Conservation (phyloP, 92 coral and sea anemone species). For the Paragorgia papillata region DNA sequence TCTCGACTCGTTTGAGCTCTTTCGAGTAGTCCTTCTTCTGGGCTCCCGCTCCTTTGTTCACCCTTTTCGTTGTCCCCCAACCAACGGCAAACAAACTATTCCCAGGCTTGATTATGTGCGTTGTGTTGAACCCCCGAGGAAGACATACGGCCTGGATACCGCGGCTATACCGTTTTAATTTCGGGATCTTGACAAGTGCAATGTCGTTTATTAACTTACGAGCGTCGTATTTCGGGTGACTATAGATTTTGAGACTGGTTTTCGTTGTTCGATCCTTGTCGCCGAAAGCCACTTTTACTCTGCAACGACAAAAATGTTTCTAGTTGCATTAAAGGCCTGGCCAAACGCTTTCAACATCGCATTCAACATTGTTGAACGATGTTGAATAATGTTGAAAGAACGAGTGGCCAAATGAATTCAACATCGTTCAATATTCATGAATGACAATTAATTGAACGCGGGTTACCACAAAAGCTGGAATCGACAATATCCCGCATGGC, state of each 20-base stretch:
- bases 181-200: slow-evolving; percentile 58
- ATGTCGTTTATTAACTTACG: slow-evolving; percentile 27
- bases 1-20: slow-evolving; percentile 62
- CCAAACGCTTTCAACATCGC: no score
- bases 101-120: not conserved
- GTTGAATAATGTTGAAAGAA: no score
- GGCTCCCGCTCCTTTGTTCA: not conserved
- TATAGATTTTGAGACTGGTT: not conserved
- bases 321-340: no score
- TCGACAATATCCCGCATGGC: no score
- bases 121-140: slow-evolving; percentile 42
- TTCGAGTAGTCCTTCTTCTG: slow-evolving; percentile 35
- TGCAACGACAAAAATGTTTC: not conserved
- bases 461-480: no score
- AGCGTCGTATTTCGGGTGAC: slow-evolving; percentile 16
- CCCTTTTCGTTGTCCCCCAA: slow-evolving; percentile 57
- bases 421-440: no score
- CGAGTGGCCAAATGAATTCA: no score
- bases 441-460: no score
- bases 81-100: slow-evolving; percentile 59
- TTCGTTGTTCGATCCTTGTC: not conserved
- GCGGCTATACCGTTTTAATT: slow-evolving; percentile 49
- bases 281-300: not conserved
- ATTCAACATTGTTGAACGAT: no score
- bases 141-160: slow-evolving; percentile 47